Base-by-base conservation (phyloP, 2,797 vertebrate genomes). In the Natrix natrix region DNA sequence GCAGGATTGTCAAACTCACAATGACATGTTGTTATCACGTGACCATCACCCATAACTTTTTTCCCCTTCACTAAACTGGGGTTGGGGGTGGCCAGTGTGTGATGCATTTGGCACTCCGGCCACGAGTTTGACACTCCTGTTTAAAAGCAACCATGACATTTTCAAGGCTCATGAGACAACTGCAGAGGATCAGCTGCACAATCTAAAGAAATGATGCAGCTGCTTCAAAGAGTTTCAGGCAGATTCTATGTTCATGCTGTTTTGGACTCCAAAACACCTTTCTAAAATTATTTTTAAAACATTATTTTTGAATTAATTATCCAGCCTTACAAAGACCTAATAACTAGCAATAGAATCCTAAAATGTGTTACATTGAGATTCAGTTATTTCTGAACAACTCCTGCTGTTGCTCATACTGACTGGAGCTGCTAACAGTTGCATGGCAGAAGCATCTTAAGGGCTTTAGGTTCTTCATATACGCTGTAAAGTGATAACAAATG, bases 101-200 rank as follows among this genome's bases (percentile, higher is more conserved):
- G 55, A 56, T 1, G 5, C 16, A 59, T 20, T 16, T 0, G 17
- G 16, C 7, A 1, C 2, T 1, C 1, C 0, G 59, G 20, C 20
- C 6, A 8, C 1, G 1, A 22, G 6, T 22, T 60, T 60, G 20
- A 60, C 59, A 22, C 6, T 6, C 59, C 20, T 60, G 59, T 22
- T 60, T 60, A 22, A 60, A 63, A 28, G 26, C 37, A 78, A 43
- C 17, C 32, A 43, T 43, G 32, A 10, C 37, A 22, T 78, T 24
- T 43, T 43, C 74, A 43, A 78, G 20, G 17, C 37, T 74, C 69
- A 74, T 74, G 69, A 74, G 32, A 16, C 32, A 74, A 37, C 32
- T 78, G 74, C 17, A 78, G 37, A 78, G 37, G 37, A 48, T 22
- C 37, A 43, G 37, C 74, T 78, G 20, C 74, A 78, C 37, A 32